Conservation (phyloP, 2,113 vertebrate genomes). For the Rattus rattus region DNA sequence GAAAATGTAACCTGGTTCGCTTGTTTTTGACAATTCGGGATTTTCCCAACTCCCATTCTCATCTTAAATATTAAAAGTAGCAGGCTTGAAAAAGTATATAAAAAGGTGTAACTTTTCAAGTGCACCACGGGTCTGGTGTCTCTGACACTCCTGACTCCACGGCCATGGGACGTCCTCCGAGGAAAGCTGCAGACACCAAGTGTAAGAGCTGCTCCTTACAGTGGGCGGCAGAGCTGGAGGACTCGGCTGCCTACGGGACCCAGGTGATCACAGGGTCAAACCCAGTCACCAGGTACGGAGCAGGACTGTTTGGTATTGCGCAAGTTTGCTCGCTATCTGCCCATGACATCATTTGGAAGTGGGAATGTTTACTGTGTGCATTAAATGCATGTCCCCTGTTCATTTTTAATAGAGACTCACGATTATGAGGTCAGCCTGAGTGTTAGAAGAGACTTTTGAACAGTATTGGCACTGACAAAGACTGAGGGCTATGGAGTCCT, state of each 20-base stretch:
- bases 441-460: background rate
- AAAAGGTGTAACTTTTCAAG: background rate
- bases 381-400: too few relatives aligned
- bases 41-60: background rate
- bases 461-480: too few relatives aligned
- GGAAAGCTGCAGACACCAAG: background rate
- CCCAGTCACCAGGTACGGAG: background rate
- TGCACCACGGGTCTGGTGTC: background rate
- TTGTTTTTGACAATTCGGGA: background rate
- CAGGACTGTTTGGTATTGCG: background rate
- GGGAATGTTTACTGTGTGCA: background rate
- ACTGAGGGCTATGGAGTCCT: background rate
- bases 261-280: background rate
- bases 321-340: too few relatives aligned
- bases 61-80: background rate
- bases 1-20: slow-evolving; percentile 3
- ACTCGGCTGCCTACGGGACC: too few relatives aligned
- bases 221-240: too few relatives aligned
- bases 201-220: background rate
- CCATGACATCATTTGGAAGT: background rate
- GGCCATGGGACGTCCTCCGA: too few relatives aligned
- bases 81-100: background rate
- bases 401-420: background rate
- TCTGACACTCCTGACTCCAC: background rate
- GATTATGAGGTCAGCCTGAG: too few relatives aligned